Evolutionary conservation across 2,797 vertebrate species (phyloP).

Genomic region (Tangara arthus): DNA sequence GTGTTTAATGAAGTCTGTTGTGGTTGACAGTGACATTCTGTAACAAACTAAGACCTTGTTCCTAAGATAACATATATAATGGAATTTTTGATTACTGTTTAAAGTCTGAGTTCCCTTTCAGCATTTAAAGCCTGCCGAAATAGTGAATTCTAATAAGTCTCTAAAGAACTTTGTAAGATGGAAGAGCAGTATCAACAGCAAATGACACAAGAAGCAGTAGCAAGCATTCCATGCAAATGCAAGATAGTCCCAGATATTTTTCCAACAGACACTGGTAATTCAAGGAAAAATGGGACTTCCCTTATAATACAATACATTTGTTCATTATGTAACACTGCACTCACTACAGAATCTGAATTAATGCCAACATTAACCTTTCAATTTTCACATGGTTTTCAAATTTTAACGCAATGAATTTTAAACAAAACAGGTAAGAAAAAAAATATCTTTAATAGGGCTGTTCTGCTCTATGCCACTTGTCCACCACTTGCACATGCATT

Average conservation of each 20-base stretch:
- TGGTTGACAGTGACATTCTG: not conserved
- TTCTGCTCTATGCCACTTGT: not conserved
- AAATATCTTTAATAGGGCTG: not conserved
- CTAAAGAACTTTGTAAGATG: not conserved
- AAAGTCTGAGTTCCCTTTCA: not conserved
- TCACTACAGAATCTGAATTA: conserved; percentile 21
- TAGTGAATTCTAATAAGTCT: not conserved
- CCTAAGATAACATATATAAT: not conserved
- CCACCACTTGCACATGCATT: not conserved
- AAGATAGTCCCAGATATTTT: not conserved
- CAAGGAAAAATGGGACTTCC: not conserved
- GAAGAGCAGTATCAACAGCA: not conserved
- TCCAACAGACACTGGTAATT: not conserved
- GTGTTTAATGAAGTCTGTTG: not conserved
- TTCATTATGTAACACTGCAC: not conserved
- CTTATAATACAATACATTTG: not conserved
- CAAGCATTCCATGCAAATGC: not conserved
- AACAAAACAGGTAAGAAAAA: not conserved
- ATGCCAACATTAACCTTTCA: not conserved
- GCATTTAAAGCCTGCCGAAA: not conserved
- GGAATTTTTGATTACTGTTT: not conserved
- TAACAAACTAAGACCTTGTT: not conserved
- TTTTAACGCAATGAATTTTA: not conserved
- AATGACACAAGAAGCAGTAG: not conserved
- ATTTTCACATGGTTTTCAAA: not conserved